Conservation (phyloP, 1,140 invertebrate species). For the Eumaeus atala region DNA sequence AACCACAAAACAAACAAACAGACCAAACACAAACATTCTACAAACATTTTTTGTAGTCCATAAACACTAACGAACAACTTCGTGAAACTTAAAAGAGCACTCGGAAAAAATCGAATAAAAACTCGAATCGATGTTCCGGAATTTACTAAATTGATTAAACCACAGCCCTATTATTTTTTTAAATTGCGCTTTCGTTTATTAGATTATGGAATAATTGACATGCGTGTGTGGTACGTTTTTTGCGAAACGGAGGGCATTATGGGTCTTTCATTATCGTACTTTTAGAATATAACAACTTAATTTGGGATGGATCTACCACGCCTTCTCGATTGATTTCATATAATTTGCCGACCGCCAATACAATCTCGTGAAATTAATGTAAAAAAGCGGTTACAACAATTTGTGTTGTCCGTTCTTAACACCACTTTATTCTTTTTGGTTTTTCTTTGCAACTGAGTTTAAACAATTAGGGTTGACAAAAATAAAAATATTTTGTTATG, state of each 20-base stretch:
- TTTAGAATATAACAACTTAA: conserved; percentile 66
- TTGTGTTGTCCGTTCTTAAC: conserved; percentile 24
- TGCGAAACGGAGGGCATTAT: conserved; percentile 57
- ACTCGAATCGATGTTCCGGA: conserved; percentile 30
- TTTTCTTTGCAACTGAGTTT: no score
- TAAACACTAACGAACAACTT: conserved; percentile 7
- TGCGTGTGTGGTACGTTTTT: conserved; percentile 63
- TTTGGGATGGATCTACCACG: conserved; percentile 59
- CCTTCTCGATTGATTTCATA: conserved; percentile 64
- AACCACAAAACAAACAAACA: conserved; percentile 18
- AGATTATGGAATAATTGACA: conserved; percentile 54
- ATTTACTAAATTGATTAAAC: conserved; percentile 29
- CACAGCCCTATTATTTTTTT: conserved; percentile 39
- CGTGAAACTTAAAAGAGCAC: conserved; percentile 13
- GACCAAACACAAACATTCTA: conserved; percentile 13
- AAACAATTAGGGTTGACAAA: no score
- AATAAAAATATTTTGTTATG: no score
- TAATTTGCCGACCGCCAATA: conserved; percentile 57
- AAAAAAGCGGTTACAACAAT: conserved; percentile 34
- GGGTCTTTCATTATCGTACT: conserved; percentile 55
- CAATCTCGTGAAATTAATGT: conserved; percentile 39
- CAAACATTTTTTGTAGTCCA: conserved; percentile 13
- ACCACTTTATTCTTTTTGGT: background rate
- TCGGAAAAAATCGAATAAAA: conserved; percentile 16
- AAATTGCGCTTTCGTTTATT: conserved; percentile 56